A percentile compares a stretch with the other conserved stretches of the same genome.
Evolutionary conservation across 1,140 invertebrate species (phyloP).

Genomic region (Tetragnatha versicolor): DNA sequence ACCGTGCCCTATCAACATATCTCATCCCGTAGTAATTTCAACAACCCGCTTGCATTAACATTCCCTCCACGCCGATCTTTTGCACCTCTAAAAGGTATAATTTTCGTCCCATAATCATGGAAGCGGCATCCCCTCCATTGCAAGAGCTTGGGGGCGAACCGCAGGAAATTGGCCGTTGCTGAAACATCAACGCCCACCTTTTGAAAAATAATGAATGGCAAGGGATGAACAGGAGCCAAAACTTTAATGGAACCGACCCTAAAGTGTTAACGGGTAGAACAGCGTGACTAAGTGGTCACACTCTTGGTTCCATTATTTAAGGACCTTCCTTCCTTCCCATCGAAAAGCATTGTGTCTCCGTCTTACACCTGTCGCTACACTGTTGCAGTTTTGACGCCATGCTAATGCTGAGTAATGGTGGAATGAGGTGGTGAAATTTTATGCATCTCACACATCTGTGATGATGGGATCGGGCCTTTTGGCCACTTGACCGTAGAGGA

Average conservation of each 20-base stretch:
- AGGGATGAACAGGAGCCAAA: background rate
- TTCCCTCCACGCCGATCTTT: background rate
- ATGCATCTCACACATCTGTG: conserved; percentile 42
- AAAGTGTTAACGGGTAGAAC: conserved; percentile 10
- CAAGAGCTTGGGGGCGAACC: background rate
- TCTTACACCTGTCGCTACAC: background rate
- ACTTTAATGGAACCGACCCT: conserved; percentile 11
- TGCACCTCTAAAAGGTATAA: background rate
- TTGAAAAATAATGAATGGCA: conserved; percentile 10
- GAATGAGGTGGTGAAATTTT: background rate
- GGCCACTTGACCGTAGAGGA: no score
- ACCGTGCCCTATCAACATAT: no score
- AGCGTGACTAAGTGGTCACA: conserved; percentile 46
- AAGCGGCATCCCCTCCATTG: background rate
- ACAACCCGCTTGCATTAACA: no score
- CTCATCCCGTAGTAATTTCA: no score
- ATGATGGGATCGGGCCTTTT: background rate
- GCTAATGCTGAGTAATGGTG: background rate
- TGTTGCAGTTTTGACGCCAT: conserved; percentile 1
- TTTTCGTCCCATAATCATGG: conserved; percentile 2
- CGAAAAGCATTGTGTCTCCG: background rate
- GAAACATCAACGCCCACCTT: background rate
- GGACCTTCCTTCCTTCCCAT: background rate
- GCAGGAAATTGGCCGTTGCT: background rate
- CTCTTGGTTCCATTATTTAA: conserved; percentile 24